Evolutionary conservation across 2,888 invertebrate species (phyloP).

Genomic region (Plutella xylostella): DNA sequence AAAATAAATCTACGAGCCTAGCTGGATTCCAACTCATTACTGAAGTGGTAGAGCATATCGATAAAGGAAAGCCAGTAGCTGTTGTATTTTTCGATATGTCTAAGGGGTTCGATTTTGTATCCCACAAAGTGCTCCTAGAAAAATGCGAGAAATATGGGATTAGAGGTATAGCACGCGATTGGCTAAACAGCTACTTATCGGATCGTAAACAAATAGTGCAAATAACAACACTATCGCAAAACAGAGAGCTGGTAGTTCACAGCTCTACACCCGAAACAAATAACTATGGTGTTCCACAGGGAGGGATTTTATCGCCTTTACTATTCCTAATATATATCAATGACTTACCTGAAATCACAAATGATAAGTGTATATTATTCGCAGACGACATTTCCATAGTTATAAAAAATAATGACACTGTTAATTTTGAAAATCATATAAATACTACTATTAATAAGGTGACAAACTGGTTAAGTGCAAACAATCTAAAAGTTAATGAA

Average conservation of each 20-base stretch:
- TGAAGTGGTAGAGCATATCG: neutral
- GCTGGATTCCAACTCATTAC: neutral
- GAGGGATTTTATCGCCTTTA: neutral
- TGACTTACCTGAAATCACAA: no score
- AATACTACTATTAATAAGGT: no score
- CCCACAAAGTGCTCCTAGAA: neutral
- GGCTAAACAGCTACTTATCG: neutral
- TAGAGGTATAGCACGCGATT: neutral
- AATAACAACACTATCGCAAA: neutral
- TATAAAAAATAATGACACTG: no score
- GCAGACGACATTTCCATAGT: no score
- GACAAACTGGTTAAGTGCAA: no score
- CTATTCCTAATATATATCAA: no score
- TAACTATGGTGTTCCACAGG: neutral
- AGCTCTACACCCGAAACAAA: conserved; percentile 11
- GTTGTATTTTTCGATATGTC: neutral
- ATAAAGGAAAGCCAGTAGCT: neutral
- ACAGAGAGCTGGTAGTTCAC: neutral
- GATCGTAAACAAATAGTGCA: neutral
- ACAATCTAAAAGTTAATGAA: no score
- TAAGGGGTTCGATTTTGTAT: neutral
- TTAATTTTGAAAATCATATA: no score
- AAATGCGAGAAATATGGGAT: neutral
- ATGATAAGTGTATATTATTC: no score
- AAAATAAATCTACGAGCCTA: neutral